Percentiles rank a stretch among this genome's conserved stretches.
Conservation (phyloP, 2,113 vertebrate species). For the Lepidothrix coronata region DNA sequence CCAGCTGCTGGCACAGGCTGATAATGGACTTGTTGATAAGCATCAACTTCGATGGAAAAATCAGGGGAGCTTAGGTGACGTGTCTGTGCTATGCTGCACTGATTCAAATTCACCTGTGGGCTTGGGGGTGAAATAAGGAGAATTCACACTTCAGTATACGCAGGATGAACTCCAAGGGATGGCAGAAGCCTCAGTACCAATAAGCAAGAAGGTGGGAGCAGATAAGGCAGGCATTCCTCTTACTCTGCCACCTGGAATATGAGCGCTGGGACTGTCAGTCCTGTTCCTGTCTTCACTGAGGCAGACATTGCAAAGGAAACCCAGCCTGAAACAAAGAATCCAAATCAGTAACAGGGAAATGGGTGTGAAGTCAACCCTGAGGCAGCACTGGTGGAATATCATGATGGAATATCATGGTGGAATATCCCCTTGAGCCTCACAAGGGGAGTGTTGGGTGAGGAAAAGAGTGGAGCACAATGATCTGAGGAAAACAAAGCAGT, state of each 20-base stretch:
- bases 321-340: background rate
- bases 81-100: background rate
- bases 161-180: background rate
- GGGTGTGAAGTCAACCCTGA: background rate
- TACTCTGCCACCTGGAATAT: conserved; percentile 34
- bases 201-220: background rate
- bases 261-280: background rate
- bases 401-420: too few species aligned
- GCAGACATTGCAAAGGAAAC: background rate
- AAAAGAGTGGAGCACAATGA: background rate
- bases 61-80: background rate
- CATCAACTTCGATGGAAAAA: background rate
- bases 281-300: conserved; percentile 16
- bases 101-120: background rate
- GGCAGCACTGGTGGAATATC: background rate
- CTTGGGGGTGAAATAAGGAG: background rate
- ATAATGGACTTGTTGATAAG: background rate
- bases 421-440: too few species aligned
- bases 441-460: background rate
- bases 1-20: background rate
- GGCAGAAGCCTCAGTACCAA: background rate
- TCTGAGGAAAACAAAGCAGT: background rate
- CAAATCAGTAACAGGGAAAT: background rate
- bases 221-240: conserved; percentile 29
- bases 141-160: background rate